phyloP scores from a whole-genome alignment of 2,888 invertebrate species.

The Drosophila nigricruria region DNA sequence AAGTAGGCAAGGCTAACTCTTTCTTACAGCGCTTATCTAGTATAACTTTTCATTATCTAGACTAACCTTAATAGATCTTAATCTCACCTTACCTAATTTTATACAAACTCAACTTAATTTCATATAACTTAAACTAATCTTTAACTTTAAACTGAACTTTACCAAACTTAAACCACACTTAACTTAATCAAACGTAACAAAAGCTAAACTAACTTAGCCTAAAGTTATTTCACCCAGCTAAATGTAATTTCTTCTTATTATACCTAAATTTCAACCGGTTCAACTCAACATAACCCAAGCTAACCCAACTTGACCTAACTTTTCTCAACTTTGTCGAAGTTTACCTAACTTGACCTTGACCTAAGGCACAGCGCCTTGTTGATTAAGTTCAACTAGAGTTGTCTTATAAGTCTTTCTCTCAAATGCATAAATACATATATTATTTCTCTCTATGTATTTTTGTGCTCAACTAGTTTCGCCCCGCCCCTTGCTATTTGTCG shows the following conservation, averaged over 20 bases:
- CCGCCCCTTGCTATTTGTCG: constrained; percentile 36
- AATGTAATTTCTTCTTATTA: background rate
- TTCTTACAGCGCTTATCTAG: background rate
- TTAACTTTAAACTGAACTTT: background rate
- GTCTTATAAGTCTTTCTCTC: background rate
- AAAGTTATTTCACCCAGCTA: background rate
- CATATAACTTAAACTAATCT: background rate
- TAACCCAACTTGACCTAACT: background rate
- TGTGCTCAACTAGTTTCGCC: background rate
- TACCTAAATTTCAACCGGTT: background rate
- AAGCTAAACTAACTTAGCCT: background rate
- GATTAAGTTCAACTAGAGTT: background rate
- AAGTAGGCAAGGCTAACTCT: background rate
- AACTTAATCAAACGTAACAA: background rate
- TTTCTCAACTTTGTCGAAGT: background rate
- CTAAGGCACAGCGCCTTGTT: background rate
- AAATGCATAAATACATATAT: background rate
- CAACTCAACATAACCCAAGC: background rate
- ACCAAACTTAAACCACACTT: background rate
- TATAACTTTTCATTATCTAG: background rate
- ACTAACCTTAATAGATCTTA: background rate
- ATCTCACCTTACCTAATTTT: background rate
- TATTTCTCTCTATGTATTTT: constrained; percentile 3
- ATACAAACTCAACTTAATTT: background rate
- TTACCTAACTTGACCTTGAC: background rate